phyloP scores from a whole-genome alignment of 2,888 invertebrate species.

The Acronicta aceris region DNA sequence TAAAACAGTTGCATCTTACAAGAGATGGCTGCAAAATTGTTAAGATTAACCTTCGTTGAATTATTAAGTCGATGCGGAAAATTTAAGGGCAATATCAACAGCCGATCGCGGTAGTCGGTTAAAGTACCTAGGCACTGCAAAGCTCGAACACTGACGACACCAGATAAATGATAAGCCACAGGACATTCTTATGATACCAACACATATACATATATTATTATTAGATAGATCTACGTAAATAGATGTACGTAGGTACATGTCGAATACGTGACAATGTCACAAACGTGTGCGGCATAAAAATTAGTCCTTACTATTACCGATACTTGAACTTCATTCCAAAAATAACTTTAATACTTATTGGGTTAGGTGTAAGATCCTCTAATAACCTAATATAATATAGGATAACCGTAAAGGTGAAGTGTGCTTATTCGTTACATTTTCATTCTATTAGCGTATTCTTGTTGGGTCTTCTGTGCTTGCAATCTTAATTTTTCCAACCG shows the following conservation, averaged over 20 bases:
- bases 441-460: conserved; percentile 57
- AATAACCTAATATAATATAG: conserved; percentile 22
- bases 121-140: conserved; percentile 18
- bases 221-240: conserved; percentile 60
- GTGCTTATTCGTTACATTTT: conserved; percentile 57
- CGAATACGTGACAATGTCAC: conserved; percentile 75
- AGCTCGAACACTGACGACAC: conserved; percentile 24
- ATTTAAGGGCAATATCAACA: conserved; percentile 34
- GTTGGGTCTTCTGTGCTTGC: conserved; percentile 52
- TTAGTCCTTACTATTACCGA: conserved; percentile 56
- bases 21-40: conserved; percentile 22
- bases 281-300: conserved; percentile 70
- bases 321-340: conserved; percentile 37
- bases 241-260: conserved; percentile 63
- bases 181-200: conserved; percentile 54
- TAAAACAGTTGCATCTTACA: conserved; percentile 9
- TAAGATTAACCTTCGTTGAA: conserved; percentile 21
- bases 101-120: conserved; percentile 14
- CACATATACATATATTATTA: conserved; percentile 61
- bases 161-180: conserved; percentile 41
- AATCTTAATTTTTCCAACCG: conserved; percentile 48
- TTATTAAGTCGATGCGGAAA: conserved; percentile 14
- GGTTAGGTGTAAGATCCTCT: conserved; percentile 50
- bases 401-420: conserved; percentile 45
- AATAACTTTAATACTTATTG: conserved; percentile 48